phyloP scores from a whole-genome alignment of 2,113 vertebrate genomes.

The Macaca nemestrina region DNA sequence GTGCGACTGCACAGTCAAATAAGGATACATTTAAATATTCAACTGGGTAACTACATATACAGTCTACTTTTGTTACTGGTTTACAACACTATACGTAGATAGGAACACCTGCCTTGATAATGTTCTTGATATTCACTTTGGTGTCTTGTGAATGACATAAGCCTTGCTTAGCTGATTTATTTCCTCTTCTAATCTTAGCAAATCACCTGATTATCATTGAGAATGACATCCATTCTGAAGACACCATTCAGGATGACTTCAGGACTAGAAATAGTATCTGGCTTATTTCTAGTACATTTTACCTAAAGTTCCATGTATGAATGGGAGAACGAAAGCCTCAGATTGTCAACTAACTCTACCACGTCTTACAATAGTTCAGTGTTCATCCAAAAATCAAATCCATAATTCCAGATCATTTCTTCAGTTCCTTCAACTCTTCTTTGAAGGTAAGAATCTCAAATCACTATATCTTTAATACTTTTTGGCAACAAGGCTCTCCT shows the following conservation, averaged over 20 bases:
- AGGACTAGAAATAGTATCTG: slow-evolving; percentile 49
- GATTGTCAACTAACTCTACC: neutral
- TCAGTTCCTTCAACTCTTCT: neutral
- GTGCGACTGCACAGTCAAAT: slow-evolving; percentile 58
- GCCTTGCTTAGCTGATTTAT: slow-evolving; percentile 40
- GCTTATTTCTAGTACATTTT: slow-evolving; percentile 53
- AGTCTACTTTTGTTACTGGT: slow-evolving; percentile 15
- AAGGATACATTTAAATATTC: slow-evolving; percentile 67
- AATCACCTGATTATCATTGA: slow-evolving; percentile 36
- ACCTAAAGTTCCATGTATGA: slow-evolving; percentile 1
- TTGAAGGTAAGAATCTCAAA: neutral
- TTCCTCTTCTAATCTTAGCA: slow-evolving; percentile 50
- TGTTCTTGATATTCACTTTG: neutral
- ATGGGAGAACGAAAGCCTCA: neutral
- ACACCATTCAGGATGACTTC: slow-evolving; percentile 46
- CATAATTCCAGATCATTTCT: neutral
- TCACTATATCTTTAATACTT: neutral
- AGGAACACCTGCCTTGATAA: neutral
- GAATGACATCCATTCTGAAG: neutral
- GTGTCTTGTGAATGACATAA: slow-evolving; percentile 52
- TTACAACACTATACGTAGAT: neutral
- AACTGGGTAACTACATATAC: neutral
- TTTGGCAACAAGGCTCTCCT: neutral
- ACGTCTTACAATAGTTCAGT: neutral
- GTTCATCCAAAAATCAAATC: neutral